These are phyloP conservation scores for Empidonax alnorum DNA, from an alignment of 2,113 vertebrate genomes.

Conservation along the genomic window DNA sequence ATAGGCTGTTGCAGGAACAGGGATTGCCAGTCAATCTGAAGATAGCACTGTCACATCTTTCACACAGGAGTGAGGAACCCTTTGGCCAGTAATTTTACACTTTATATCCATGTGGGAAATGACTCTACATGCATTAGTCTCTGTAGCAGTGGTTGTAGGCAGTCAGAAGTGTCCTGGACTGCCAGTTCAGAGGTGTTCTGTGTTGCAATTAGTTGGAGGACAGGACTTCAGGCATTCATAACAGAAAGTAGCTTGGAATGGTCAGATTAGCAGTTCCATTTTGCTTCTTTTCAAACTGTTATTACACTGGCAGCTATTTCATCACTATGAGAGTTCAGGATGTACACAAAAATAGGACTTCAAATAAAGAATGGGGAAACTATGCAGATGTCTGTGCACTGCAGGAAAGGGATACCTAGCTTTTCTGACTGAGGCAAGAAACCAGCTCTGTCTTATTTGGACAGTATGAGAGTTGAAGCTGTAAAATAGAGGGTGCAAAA, in stretches of 20 bases:
- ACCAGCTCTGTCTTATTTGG: not conserved
- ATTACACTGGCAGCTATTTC: not conserved
- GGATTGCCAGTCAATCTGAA: not conserved
- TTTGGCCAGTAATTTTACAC: not conserved
- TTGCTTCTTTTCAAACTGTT: not conserved
- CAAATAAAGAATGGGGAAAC: not conserved
- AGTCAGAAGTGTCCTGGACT: accelerated
- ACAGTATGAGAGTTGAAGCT: not conserved
- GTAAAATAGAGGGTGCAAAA: not conserved
- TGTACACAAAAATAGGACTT: not conserved
- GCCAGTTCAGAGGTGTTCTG: not conserved
- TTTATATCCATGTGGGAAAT: not conserved
- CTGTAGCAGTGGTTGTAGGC: not conserved
- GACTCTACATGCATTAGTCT: not conserved
- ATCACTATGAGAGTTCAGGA: not conserved
- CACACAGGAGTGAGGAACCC: not conserved
- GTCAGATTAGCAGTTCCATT: not conserved
- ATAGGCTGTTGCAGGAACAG: not conserved
- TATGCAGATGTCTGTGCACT: not conserved
- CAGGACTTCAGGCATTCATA: not conserved
- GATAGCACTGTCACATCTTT: not conserved
- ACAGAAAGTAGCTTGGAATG: not conserved
- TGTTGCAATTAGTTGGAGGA: not conserved
- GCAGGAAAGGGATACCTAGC: not conserved
- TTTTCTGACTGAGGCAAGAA: not conserved